These are phyloP conservation scores for Lacerta bilineata DNA, from an alignment of 2,797 vertebrate species.

Conservation along the genomic window DNA sequence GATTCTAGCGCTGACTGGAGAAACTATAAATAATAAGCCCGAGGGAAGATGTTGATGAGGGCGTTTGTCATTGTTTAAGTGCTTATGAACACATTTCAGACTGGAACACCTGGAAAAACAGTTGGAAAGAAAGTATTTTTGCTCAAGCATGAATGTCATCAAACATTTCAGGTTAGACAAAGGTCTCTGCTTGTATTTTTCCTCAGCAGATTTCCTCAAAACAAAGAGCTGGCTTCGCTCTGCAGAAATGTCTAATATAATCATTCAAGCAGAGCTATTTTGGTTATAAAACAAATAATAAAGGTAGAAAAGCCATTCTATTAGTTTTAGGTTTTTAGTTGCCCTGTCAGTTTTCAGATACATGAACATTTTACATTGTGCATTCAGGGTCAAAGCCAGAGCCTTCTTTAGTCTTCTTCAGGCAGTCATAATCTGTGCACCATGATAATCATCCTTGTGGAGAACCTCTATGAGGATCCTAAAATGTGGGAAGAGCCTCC, in stretches of 20 bases:
- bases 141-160: neutral
- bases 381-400: too few relatives aligned
- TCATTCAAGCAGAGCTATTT: neutral
- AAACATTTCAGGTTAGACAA: neutral
- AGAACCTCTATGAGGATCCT: too few relatives aligned
- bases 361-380: too few relatives aligned
- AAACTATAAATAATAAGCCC: constrained; percentile 9
- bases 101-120: neutral
- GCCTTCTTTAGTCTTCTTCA: too few relatives aligned
- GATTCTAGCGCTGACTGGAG: neutral
- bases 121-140: constrained; percentile 12
- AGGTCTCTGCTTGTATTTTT: neutral
- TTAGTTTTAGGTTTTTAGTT: neutral
- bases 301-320: neutral
- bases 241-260: neutral
- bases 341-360: too few relatives aligned
- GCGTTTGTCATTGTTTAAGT: constrained; percentile 18
- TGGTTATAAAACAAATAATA: neutral
- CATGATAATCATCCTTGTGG: too few relatives aligned
- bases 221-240: neutral
- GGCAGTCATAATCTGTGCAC: too few relatives aligned
- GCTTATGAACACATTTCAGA: neutral
- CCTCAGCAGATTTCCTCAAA: neutral
- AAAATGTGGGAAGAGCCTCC: too few relatives aligned
- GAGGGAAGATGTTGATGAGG: constrained; percentile 6